phyloP scores from a whole-genome alignment of 2,113 vertebrate genomes.

The Nyctibius bracteatus region DNA sequence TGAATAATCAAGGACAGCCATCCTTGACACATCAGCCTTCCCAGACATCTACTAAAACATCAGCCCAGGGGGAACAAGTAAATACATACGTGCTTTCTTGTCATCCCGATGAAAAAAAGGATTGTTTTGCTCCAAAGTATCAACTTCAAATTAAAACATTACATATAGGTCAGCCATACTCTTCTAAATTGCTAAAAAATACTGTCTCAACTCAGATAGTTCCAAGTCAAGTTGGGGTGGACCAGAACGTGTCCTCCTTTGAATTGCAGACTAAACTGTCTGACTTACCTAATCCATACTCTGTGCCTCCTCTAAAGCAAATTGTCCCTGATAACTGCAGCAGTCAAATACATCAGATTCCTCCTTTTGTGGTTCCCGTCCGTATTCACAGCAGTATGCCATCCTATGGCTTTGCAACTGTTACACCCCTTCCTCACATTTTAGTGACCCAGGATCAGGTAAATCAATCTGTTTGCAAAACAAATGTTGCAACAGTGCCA shows the following conservation, averaged over 20 bases:
- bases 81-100: neutral
- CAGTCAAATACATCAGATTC: slow-evolving; percentile 50
- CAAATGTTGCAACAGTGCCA: slow-evolving; percentile 53
- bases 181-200: slow-evolving; percentile 70
- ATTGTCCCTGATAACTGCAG: slow-evolving; percentile 31
- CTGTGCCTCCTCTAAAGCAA: slow-evolving; percentile 69
- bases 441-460: slow-evolving; percentile 91
- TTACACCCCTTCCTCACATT: slow-evolving; percentile 86
- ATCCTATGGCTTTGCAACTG: slow-evolving; percentile 74
- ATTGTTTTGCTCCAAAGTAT: slow-evolving; percentile 90
- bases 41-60: slow-evolving; percentile 64
- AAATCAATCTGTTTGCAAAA: slow-evolving; percentile 74
- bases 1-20: slow-evolving; percentile 78
- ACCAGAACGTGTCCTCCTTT: slow-evolving; percentile 13
- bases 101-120: slow-evolving; percentile 41
- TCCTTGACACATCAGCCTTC: slow-evolving; percentile 71
- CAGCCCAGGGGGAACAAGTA: slow-evolving; percentile 61
- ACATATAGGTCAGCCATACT: slow-evolving; percentile 76
- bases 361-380: slow-evolving; percentile 75
- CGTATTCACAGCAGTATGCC: slow-evolving; percentile 73
- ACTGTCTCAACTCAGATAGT: slow-evolving; percentile 73
- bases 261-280: slow-evolving; percentile 54
- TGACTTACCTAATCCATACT: slow-evolving; percentile 74
- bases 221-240: slow-evolving; percentile 67
- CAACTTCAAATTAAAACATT: slow-evolving; percentile 82